phyloP scores from a whole-genome alignment of 1,140 invertebrate species.

The Lethrus apterus region DNA sequence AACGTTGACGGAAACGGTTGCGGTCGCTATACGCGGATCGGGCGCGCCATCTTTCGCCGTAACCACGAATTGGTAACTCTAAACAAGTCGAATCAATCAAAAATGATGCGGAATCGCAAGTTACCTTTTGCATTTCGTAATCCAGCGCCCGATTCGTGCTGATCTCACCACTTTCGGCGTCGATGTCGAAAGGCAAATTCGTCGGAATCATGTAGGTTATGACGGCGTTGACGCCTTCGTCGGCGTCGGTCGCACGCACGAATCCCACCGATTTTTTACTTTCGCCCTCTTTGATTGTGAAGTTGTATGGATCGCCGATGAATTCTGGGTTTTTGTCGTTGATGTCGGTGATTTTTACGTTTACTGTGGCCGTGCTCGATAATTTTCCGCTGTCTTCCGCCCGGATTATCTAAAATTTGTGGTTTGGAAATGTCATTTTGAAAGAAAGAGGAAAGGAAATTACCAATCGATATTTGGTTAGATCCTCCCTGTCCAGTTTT shows the following conservation, averaged over 20 bases:
- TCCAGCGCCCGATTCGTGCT: slow-evolving; percentile 68
- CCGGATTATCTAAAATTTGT: slow-evolving; percentile 58
- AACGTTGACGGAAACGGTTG: slow-evolving; percentile 73
- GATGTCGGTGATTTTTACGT: slow-evolving; percentile 82
- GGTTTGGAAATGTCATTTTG: not conserved
- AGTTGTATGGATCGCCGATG: slow-evolving; percentile 66
- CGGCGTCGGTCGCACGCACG: slow-evolving; percentile 76
- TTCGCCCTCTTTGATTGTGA: slow-evolving; percentile 74
- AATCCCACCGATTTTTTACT: slow-evolving; percentile 61
- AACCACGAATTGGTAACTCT: slow-evolving; percentile 74
- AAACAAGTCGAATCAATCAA: slow-evolving; percentile 9
- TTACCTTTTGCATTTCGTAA: slow-evolving; percentile 73
- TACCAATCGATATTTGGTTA: slow-evolving; percentile 77
- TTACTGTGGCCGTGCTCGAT: slow-evolving; percentile 72
- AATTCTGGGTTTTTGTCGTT: slow-evolving; percentile 87
- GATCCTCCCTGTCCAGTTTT: slow-evolving; percentile 76
- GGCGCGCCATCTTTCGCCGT: slow-evolving; percentile 81
- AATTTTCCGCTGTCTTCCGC: slow-evolving; percentile 80
- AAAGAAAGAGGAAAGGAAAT: slow-evolving; percentile 19
- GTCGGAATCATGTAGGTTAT: slow-evolving; percentile 64
- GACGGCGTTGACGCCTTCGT: slow-evolving; percentile 61
- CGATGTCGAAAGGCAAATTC: slow-evolving; percentile 71
- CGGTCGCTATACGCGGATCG: slow-evolving; percentile 77
- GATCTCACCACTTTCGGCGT: slow-evolving; percentile 71
- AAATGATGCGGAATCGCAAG: slow-evolving; percentile 14